Conservation (phyloP, 2,888 invertebrate species). For the Hyppa rectilinea region DNA sequence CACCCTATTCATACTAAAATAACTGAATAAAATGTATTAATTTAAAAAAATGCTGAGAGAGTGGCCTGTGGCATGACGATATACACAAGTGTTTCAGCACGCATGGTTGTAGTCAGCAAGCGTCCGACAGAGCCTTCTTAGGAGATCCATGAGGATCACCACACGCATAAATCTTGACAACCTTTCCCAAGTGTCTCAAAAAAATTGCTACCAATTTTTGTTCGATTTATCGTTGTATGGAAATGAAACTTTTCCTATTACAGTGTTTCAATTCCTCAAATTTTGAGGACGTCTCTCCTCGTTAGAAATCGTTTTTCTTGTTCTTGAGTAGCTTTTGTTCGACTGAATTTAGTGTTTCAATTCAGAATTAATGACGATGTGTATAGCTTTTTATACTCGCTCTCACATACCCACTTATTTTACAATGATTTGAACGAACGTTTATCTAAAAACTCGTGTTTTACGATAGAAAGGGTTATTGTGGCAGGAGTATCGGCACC, state of each 20-base stretch:
- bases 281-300: background rate
- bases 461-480: conserved; percentile 66
- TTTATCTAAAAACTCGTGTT: conserved; percentile 58
- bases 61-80: too few species aligned
- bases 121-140: too few species aligned
- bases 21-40: too few species aligned
- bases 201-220: background rate
- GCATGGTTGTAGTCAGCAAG: too few species aligned
- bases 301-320: background rate
- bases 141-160: too few species aligned
- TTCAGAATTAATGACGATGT: background rate
- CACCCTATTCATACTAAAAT: too few species aligned
- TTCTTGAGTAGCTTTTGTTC: background rate
- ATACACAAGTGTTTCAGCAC: too few species aligned
- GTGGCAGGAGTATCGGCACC: conserved; percentile 58
- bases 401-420: too few species aligned
- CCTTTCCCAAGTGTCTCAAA: too few species aligned
- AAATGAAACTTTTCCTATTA: background rate
- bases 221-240: background rate
- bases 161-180: too few species aligned
- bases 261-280: background rate
- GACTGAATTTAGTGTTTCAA: background rate
- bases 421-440: conserved; percentile 15
- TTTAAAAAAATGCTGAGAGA: too few species aligned
- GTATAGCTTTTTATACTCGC: background rate